Percentiles rank a stretch among this genome's conserved stretches.
phyloP scores from a whole-genome alignment of 2,888 invertebrate species.

The Agonopterix subpropinquella region DNA sequence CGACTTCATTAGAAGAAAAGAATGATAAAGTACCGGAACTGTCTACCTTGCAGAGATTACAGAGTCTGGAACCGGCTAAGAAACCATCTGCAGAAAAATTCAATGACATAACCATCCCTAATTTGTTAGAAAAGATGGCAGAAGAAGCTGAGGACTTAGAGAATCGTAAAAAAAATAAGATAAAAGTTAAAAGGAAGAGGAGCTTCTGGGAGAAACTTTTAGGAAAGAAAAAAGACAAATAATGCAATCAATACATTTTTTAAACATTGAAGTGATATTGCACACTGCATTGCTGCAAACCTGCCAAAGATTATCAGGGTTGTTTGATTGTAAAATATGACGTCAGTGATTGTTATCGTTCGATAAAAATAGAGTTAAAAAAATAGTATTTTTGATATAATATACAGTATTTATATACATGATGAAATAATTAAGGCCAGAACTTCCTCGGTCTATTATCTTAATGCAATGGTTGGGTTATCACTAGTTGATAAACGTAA shows the following conservation, averaged over 20 bases:
- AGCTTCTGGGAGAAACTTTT: slow-evolving; percentile 67
- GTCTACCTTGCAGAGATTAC: slow-evolving; percentile 40
- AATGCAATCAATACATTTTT: slow-evolving; percentile 30
- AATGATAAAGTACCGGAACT: slow-evolving; percentile 60
- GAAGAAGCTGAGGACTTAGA: slow-evolving; percentile 48
- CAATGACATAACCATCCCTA: slow-evolving; percentile 59
- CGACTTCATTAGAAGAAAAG: slow-evolving; percentile 39
- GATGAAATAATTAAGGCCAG: slow-evolving; percentile 53
- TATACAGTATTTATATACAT: slow-evolving; percentile 26
- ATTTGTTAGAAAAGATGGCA: slow-evolving; percentile 57
- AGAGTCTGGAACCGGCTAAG: slow-evolving; percentile 45
- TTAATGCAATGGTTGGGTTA: slow-evolving; percentile 67
- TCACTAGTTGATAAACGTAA: slow-evolving; percentile 60
- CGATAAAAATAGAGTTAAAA: slow-evolving; percentile 24
- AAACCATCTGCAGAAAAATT: slow-evolving; percentile 35
- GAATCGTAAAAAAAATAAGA: slow-evolving; percentile 38
- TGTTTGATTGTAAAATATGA: slow-evolving; percentile 45
- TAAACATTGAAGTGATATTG: slow-evolving; percentile 6
- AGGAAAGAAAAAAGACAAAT: slow-evolving; percentile 60
- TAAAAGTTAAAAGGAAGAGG: slow-evolving; percentile 65
- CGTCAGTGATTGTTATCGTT: slow-evolving; percentile 47
- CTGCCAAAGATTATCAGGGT: slow-evolving; percentile 64
- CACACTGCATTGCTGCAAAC: slow-evolving; percentile 40
- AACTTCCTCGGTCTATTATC: slow-evolving; percentile 62
- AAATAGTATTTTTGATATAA: slow-evolving; percentile 15